A percentile compares a stretch with the other conserved stretches of the same genome.
These are phyloP conservation scores for Tarsius wallacei DNA, from an alignment of 2,797 vertebrate species.

Conservation along the genomic window DNA sequence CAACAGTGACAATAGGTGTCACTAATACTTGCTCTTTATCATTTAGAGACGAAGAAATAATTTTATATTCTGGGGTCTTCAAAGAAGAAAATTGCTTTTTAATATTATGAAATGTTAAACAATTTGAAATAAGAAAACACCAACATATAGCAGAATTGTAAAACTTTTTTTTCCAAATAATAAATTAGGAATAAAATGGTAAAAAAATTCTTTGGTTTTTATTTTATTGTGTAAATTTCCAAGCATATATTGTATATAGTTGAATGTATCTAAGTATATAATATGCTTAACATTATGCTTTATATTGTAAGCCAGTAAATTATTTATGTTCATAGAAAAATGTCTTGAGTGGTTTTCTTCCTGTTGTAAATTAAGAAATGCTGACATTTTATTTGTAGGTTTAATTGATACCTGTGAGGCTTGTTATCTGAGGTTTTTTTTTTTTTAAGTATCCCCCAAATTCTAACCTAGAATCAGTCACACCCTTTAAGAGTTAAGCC, in stretches of 20 bases:
- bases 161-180: background rate
- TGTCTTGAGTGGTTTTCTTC: background rate
- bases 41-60: constrained; percentile 6
- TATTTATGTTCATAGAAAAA: background rate
- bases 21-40: background rate
- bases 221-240: constrained; percentile 10
- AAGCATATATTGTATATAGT: background rate
- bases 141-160: background rate
- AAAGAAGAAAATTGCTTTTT: background rate
- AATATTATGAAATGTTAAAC: background rate
- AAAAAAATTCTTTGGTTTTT: background rate
- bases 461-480: constrained; percentile 54
- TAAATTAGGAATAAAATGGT: background rate
- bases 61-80: background rate
- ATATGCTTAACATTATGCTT: background rate
- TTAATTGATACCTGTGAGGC: constrained; percentile 14
- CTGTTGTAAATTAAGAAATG: background rate
- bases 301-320: background rate
- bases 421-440: constrained; percentile 68
- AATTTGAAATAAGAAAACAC: background rate
- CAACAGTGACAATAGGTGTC: background rate
- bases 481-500: constrained; percentile 18
- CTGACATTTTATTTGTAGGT: background rate
- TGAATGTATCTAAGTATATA: background rate
- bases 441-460: constrained; percentile 18